Conservation (phyloP, 1,140 invertebrate genomes). For the Lordiphosa clarofinis region DNA sequence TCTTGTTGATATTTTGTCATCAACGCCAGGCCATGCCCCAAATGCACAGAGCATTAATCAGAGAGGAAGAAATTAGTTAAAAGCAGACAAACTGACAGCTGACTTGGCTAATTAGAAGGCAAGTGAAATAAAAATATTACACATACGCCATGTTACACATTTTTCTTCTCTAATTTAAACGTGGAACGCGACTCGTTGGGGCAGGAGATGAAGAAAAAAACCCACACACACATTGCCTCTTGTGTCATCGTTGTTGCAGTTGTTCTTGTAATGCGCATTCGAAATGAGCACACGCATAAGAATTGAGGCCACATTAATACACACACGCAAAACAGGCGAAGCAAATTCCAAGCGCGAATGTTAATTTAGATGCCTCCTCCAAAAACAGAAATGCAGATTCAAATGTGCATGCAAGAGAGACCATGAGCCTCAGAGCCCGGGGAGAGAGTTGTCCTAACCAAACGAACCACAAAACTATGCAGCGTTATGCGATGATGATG, state of each 20-base stretch:
- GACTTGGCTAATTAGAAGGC: conserved; percentile 73
- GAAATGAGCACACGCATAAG: conserved; percentile 75
- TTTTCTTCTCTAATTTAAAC: conserved; percentile 63
- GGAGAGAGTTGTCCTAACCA: conserved; percentile 33
- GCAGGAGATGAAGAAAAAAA: conserved; percentile 25
- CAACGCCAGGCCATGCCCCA: conserved; percentile 44
- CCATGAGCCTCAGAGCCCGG: conserved; percentile 4
- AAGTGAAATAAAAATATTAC: conserved; percentile 78
- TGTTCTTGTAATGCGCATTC: conserved; percentile 73
- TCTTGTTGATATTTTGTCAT: conserved; percentile 36
- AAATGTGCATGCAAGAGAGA: conserved; percentile 64
- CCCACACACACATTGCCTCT: conserved; percentile 11
- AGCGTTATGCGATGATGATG: conserved; percentile 20
- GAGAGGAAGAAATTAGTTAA: conserved; percentile 66
- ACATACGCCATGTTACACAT: conserved; percentile 67
- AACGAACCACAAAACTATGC: conserved; percentile 54
- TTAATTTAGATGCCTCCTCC: conserved; percentile 65
- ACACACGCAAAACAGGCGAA: conserved; percentile 16
- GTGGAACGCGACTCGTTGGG: conserved; percentile 2
- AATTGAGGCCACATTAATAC: conserved; percentile 75
- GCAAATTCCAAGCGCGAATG: conserved; percentile 48
- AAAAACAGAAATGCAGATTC: conserved; percentile 63
- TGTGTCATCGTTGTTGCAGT: conserved; percentile 34
- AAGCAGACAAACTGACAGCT: conserved; percentile 58
- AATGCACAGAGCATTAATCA: conserved; percentile 67